Conservation (phyloP, 2,888 invertebrate species). For the Cyclophora albipunctata region DNA sequence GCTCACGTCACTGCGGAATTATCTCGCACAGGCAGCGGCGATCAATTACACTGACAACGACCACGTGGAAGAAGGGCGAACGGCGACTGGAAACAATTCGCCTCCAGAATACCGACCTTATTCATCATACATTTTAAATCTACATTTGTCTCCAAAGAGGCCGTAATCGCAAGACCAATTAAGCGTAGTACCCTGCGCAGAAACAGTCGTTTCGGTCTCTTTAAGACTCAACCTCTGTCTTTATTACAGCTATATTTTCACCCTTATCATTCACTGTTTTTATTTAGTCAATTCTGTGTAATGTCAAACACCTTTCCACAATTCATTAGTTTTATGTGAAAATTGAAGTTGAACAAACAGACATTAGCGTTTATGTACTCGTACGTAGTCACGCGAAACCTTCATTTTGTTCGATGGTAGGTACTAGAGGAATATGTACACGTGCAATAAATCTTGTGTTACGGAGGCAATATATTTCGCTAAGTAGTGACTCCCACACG, state of each 20-base stretch:
- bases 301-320: constrained; percentile 10
- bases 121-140: constrained; percentile 28
- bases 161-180: constrained; percentile 45
- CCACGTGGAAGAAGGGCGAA: constrained; percentile 53
- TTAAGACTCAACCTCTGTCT: constrained; percentile 38
- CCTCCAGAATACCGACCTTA: constrained; percentile 36
- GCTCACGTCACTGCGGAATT: constrained; percentile 68
- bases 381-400: constrained; percentile 22
- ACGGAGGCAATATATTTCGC: constrained; percentile 32
- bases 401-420: constrained; percentile 23
- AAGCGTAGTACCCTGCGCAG: constrained; percentile 37
- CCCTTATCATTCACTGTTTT: constrained; percentile 20
- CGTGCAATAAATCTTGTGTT: constrained; percentile 28
- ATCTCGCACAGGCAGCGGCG: constrained; percentile 62
- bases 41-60: constrained; percentile 69
- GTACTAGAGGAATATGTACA: constrained; percentile 17
- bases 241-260: constrained; percentile 33
- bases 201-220: constrained; percentile 34
- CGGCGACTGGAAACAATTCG: constrained; percentile 35
- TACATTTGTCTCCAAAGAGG: constrained; percentile 24
- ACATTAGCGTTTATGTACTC: neutral
- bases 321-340: constrained; percentile 13
- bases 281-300: constrained; percentile 12
- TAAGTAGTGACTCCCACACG: constrained; percentile 27
- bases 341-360: constrained; percentile 1